Conservation (phyloP, 2,888 invertebrate genomes). For the Sesamia inferens region DNA sequence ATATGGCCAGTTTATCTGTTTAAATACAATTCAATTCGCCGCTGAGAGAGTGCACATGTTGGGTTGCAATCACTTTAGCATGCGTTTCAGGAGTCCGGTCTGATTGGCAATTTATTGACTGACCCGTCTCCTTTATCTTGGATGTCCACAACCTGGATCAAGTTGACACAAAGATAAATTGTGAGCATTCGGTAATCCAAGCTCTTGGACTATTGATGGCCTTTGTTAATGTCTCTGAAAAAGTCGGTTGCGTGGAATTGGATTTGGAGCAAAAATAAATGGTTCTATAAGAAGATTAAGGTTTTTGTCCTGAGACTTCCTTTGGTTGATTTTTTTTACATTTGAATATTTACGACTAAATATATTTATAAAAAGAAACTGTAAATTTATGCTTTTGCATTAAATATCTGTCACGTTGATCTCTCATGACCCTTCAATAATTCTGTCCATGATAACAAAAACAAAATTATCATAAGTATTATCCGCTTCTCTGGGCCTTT, state of each 20-base stretch:
- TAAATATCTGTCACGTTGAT: neutral
- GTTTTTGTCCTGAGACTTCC: neutral
- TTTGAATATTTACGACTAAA: neutral
- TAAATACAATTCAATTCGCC: conserved; percentile 46
- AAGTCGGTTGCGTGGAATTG: conserved; percentile 49
- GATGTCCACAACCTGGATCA: conserved; percentile 64
- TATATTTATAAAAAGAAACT: neutral
- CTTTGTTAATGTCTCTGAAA: conserved; percentile 63
- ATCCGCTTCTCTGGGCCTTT: neutral
- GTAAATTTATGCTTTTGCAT: too few relatives aligned
- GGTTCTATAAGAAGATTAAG: neutral
- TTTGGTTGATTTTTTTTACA: neutral
- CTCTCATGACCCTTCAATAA: neutral
- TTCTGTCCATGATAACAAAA: conserved; percentile 13
- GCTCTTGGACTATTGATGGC: conserved; percentile 70
- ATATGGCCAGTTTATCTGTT: conserved; percentile 46
- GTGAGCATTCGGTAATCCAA: conserved; percentile 70
- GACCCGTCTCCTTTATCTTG: conserved; percentile 66
- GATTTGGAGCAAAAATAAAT: conserved; percentile 28
- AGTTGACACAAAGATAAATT: conserved; percentile 73
- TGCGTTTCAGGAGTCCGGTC: conserved; percentile 43
- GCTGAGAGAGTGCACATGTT: conserved; percentile 39
- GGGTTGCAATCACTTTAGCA: conserved; percentile 49
- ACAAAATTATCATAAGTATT: conserved; percentile 11
- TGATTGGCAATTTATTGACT: conserved; percentile 73